These are phyloP conservation scores for Anthonomus grandis DNA, from an alignment of 1,140 invertebrate species.

Conservation along the genomic window DNA sequence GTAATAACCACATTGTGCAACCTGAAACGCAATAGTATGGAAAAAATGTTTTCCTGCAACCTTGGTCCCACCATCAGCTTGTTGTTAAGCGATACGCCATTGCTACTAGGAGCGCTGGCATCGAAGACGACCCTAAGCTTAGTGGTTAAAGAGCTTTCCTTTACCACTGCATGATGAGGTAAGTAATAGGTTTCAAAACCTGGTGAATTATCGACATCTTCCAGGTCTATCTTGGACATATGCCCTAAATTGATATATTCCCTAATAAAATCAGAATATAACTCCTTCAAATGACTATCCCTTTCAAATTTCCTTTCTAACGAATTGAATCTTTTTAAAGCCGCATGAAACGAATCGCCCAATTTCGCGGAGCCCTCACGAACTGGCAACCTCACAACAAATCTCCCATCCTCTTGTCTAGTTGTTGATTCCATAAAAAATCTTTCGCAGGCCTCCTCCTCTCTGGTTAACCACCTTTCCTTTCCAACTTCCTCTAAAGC, in stretches of 20 bases:
- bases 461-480: background rate
- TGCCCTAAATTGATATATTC: conserved; percentile 38
- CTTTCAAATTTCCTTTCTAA: background rate
- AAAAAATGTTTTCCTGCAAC: conserved; percentile 43
- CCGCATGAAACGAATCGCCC: background rate
- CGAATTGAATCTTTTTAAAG: background rate
- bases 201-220: conserved; percentile 3
- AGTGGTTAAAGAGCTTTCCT: no score
- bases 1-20: conserved; percentile 41
- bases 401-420: background rate
- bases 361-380: background rate
- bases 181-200: conserved; percentile 37
- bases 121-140: no score
- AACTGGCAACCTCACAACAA: conserved; percentile 1
- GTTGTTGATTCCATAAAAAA: conserved; percentile 4
- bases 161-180: no score
- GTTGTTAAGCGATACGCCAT: conserved; percentile 48
- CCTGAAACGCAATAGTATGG: conserved; percentile 40
- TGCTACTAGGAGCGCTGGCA: conserved; percentile 39
- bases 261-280: conserved; percentile 33
- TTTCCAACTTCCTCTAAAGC: background rate
- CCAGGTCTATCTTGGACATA: conserved; percentile 29
- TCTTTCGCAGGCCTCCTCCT: background rate
- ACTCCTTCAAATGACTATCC: background rate
- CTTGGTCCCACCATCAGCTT: conserved; percentile 42